Percentiles rank a stretch among this genome's conserved stretches.
These are phyloP conservation scores for Condylura cristata DNA, from an alignment of 2,113 vertebrate species.

Conservation along the genomic window DNA sequence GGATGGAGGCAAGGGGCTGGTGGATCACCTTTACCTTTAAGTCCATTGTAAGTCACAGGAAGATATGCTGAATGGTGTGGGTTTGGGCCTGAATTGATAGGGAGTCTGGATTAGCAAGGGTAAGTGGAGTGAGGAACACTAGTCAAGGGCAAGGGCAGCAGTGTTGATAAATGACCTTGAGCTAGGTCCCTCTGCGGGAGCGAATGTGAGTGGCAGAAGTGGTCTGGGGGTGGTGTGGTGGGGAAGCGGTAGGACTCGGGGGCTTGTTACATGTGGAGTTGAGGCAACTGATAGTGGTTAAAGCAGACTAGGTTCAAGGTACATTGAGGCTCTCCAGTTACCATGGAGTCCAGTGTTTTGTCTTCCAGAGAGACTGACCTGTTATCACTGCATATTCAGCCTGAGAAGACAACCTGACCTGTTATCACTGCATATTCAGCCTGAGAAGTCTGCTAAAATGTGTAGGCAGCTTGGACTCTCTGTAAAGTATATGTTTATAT, in stretches of 20 bases:
- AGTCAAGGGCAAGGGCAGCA: not conserved
- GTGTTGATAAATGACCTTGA: not conserved
- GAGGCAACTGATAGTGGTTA: not conserved
- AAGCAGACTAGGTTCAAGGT: not conserved
- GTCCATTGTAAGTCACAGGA: not conserved
- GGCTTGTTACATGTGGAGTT: not conserved
- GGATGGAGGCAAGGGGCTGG: not conserved
- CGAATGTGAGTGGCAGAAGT: not conserved
- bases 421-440: not conserved
- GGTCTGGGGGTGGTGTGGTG: not conserved
- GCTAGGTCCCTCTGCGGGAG: not conserved
- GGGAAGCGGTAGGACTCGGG: not conserved
- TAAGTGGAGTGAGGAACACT: not conserved
- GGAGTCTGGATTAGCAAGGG: not conserved
- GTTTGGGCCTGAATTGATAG: not conserved
- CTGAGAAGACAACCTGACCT: not conserved
- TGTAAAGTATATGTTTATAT: not conserved
- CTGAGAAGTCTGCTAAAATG: not conserved
- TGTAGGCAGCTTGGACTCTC: not conserved
- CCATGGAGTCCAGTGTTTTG: not conserved
- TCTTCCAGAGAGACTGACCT: not conserved
- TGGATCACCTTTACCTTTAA: not conserved
- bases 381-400: not conserved
- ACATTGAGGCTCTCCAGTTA: not conserved
- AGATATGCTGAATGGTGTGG: not conserved